Percentiles rank a stretch among this genome's conserved stretches.
Evolutionary conservation across 2,888 invertebrate species (phyloP).

Genomic region (Prostheceraeus crozeri): DNA sequence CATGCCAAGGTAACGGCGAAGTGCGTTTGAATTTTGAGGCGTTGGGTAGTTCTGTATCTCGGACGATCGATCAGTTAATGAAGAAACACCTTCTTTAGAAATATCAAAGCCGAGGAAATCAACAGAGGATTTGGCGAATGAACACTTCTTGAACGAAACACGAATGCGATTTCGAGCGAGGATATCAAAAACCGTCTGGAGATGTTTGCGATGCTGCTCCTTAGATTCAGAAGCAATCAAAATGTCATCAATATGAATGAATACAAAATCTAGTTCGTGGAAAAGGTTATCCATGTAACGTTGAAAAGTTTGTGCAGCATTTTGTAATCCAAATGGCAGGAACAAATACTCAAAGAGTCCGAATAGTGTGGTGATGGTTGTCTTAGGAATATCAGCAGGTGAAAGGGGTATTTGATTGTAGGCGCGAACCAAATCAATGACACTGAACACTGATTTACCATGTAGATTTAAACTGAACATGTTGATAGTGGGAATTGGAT

Average conservation of each 20-base stretch:
- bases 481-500: slow-evolving; percentile 21
- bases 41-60: too few relatives aligned
- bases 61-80: too few relatives aligned
- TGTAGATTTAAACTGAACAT: too few relatives aligned
- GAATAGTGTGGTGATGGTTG: slow-evolving; percentile 34
- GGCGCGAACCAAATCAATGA: slow-evolving; percentile 29
- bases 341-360: slow-evolving; percentile 33
- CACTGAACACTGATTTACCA: too few relatives aligned
- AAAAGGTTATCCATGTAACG: slow-evolving; percentile 4
- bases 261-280: background rate
- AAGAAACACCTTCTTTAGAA: too few relatives aligned
- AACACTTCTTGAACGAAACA: too few relatives aligned
- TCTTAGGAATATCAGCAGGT: slow-evolving; percentile 28
- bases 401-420: slow-evolving; percentile 30
- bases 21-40: too few relatives aligned
- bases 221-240: background rate
- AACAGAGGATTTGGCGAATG: too few relatives aligned
- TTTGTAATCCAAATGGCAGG: slow-evolving; percentile 28
- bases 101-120: too few relatives aligned
- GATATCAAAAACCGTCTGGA: too few relatives aligned
- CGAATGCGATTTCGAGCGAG: too few relatives aligned
- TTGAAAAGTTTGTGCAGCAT: slow-evolving; percentile 31
- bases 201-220: background rate
- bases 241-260: background rate
- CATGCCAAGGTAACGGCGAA: slow-evolving; percentile 38